Evolutionary conservation across 2,888 invertebrate genomes (phyloP), one percentile per base, ranked within the genome.

Genomic region (Laspeyria flexula): DNA sequence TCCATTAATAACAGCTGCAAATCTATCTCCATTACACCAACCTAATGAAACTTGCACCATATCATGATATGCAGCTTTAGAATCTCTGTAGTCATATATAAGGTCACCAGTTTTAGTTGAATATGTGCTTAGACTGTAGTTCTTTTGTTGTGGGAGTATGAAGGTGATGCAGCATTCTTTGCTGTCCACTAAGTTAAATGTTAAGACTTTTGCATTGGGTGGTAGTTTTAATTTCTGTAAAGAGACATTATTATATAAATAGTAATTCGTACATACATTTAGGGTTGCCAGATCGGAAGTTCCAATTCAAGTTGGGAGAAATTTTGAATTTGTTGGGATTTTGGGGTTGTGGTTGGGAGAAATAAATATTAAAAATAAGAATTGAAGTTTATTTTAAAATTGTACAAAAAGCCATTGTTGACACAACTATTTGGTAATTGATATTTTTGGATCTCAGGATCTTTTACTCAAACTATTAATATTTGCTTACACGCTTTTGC

Each of bases 1-100:
- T 25, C 89, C 91, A 75, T 91, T 90, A 15, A 77, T 73, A 13
- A 92, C 67, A 9, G 90, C 92, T 34, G 85, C 92, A 82, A 83
- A 88, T 66, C 75, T 78, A 12, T 88, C 84, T 16, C 83, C 82
- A 40, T 86, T 75, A 48, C 80, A 87, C 71, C 78, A 79, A 5
- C 92, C 92, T n/a, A 92, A 51, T 0, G 90, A 79, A 0, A 90
- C 86, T 43, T 75, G 71, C 7, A 90, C 60, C 60, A 90, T 60
- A 30, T 60, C 59, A 52, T 25, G 47, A 4, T 47, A 45, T 11
- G 38, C 51, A 52, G 49, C 43, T 39, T 16, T 45, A 3, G 51
- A 66, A 0, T 73, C 68, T 33, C 15, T 62, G 42, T 80, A 86
- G 9, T 79, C 69, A 66, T 76, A 73, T 9, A 84, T 27, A 0